These are phyloP conservation scores for Scophthalmus maximus DNA, from an alignment of 2,113 vertebrate species.

Conservation along the genomic window DNA sequence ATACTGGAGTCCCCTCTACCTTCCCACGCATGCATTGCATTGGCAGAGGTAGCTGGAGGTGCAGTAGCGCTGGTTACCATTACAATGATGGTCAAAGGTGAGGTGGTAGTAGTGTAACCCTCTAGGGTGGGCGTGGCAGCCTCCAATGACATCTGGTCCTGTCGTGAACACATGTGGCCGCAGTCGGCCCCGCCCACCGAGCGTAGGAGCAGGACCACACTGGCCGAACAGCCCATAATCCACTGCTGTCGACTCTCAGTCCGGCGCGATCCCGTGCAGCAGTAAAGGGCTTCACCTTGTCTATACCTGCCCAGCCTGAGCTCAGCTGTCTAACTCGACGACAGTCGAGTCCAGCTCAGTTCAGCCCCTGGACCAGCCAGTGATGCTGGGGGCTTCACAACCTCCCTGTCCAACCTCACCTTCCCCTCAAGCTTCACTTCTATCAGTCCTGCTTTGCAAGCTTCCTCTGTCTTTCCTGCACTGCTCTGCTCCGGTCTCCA, in stretches of 20 bases:
- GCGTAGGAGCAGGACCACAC: slow-evolving; percentile 93
- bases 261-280: slow-evolving; percentile 17
- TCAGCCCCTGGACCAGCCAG: slow-evolving; percentile 69
- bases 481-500: slow-evolving; percentile 52
- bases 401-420: slow-evolving; percentile 6
- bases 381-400: too few relatives aligned
- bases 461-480: slow-evolving; percentile 37
- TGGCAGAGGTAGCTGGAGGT: not conserved
- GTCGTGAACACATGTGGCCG: slow-evolving; percentile 90
- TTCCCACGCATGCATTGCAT: slow-evolving; percentile 43
- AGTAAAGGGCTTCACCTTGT: slow-evolving; percentile 31
- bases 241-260: slow-evolving; percentile 57
- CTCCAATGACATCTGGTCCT: slow-evolving; percentile 91
- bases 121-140: slow-evolving; percentile 89
- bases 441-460: slow-evolving; percentile 25
- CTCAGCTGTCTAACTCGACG: slow-evolving; percentile 2
- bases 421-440: slow-evolving; percentile 18
- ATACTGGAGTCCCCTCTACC: slow-evolving; percentile 13
- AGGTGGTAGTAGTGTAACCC: slow-evolving; percentile 85
- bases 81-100: slow-evolving; percentile 91
- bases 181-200: slow-evolving; percentile 95
- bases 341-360: slow-evolving; percentile 12
- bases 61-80: slow-evolving; percentile 86
- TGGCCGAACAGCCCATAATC: slow-evolving; percentile 98
- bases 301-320: not conserved